A percentile compares a stretch with the other conserved stretches of the same genome.
Conservation (phyloP, 2,797 vertebrate genomes). For the Chloroceryle amazona region DNA sequence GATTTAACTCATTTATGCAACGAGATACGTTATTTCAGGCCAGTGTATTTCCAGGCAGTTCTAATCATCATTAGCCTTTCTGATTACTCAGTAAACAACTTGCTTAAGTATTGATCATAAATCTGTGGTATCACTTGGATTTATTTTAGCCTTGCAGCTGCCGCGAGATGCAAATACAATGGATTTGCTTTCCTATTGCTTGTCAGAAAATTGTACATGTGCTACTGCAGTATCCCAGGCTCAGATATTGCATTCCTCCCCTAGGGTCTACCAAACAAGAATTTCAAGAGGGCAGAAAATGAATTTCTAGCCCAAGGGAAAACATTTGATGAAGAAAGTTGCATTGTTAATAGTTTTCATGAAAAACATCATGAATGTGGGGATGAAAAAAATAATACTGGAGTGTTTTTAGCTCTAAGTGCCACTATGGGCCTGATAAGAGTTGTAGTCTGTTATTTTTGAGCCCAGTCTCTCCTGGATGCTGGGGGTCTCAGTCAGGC, state of each 20-base stretch:
- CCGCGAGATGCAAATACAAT: not conserved
- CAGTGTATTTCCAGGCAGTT: not conserved
- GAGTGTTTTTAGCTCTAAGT: not conserved
- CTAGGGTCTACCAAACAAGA: not conserved
- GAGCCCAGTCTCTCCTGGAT: not conserved
- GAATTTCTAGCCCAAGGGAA: conserved; percentile 37
- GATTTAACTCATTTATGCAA: not conserved
- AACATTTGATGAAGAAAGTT: conserved; percentile 28
- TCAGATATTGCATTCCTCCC: conserved; percentile 28
- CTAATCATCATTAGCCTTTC: not conserved
- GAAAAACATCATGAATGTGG: conserved; percentile 19
- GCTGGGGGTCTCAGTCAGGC: not conserved
- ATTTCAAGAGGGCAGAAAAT: conserved; percentile 59
- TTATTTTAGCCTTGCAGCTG: not conserved
- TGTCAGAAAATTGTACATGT: not conserved
- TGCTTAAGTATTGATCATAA: not conserved
- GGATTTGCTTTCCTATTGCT: not conserved
- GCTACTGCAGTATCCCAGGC: not conserved
- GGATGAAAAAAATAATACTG: not conserved
- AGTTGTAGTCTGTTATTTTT: not conserved
- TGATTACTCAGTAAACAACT: conserved; percentile 4
- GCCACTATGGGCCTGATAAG: not conserved
- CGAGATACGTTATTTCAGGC: not conserved
- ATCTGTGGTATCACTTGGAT: not conserved
- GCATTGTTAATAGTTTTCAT: conserved; percentile 3